Percentiles rank a stretch among this genome's conserved stretches.
These are phyloP conservation scores for Danionella dracula DNA, from an alignment of 2,797 vertebrate species.

Conservation along the genomic window DNA sequence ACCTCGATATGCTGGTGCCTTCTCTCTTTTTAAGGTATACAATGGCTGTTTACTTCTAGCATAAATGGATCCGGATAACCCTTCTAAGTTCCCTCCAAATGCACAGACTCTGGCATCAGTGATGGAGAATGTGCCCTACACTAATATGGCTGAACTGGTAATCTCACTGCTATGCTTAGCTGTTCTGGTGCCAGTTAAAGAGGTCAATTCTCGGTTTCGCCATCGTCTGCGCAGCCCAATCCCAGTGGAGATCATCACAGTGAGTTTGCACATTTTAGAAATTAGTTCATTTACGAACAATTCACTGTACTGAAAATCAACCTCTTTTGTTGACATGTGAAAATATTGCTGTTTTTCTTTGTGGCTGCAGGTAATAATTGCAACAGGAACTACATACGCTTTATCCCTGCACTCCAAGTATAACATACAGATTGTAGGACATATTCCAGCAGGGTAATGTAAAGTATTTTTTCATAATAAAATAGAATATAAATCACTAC, in stretches of 20 bases:
- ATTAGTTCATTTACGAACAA: no score
- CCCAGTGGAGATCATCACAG: conserved; percentile 81
- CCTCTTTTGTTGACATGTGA: neutral
- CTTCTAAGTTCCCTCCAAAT: neutral
- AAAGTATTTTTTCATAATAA: neutral
- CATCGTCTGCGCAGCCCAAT: conserved; percentile 79
- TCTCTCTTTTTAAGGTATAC: conserved; percentile 84
- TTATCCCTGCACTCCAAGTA: conserved; percentile 78
- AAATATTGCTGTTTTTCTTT: neutral
- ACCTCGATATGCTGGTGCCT: conserved; percentile 78
- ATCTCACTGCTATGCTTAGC: conserved; percentile 82
- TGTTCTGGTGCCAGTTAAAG: conserved; percentile 83
- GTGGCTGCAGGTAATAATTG: conserved; percentile 76
- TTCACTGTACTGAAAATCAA: neutral
- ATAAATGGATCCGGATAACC: no score
- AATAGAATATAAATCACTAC: no score
- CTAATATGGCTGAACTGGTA: conserved; percentile 78
- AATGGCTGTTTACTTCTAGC: neutral
- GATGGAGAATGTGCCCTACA: conserved; percentile 75
- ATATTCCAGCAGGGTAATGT: conserved; percentile 82
- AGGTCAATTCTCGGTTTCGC: conserved; percentile 82
- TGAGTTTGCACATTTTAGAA: conserved; percentile 47
- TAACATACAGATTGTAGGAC: conserved; percentile 82
- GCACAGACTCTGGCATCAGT: conserved; percentile 80
- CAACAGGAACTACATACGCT: conserved; percentile 78